Conservation (phyloP, 1,140 invertebrate species). For the Procambarus clarkii region DNA sequence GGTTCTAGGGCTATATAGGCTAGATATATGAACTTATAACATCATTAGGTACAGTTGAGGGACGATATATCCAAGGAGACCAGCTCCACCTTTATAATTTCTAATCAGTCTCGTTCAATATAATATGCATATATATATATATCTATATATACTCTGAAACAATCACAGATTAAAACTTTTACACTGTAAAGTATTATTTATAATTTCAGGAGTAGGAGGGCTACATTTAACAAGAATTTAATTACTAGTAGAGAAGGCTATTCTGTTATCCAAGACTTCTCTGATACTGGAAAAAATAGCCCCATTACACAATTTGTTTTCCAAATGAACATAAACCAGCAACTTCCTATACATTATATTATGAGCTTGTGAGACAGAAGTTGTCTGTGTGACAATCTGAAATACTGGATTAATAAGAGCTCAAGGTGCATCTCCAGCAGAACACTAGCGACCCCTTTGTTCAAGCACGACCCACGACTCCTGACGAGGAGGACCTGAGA, state of each 20-base stretch:
- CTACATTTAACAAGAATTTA: constrained; percentile 13
- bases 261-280: neutral
- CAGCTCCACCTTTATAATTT: constrained; percentile 56
- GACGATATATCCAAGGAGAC: constrained; percentile 49
- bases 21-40: constrained; percentile 25
- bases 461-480: constrained; percentile 20
- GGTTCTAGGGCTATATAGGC: constrained; percentile 19
- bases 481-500: constrained; percentile 26
- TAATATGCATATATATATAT: constrained; percentile 4
- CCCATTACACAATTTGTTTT: neutral
- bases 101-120: constrained; percentile 30
- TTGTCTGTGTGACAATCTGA: constrained; percentile 3
- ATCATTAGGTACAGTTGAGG: constrained; percentile 33
- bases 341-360: neutral
- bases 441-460: neutral
- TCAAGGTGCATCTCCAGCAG: neutral
- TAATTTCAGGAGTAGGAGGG: neutral
- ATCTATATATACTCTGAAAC: constrained; percentile 32
- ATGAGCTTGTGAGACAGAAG: constrained; percentile 27
- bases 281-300: neutral
- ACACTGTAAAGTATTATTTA: neutral
- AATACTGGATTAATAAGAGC: neutral
- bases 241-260: neutral
- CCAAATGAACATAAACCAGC: neutral
- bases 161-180: constrained; percentile 34